These are phyloP conservation scores for Pteropus rufus DNA, from an alignment of 2,797 vertebrate genomes.

Conservation along the genomic window DNA sequence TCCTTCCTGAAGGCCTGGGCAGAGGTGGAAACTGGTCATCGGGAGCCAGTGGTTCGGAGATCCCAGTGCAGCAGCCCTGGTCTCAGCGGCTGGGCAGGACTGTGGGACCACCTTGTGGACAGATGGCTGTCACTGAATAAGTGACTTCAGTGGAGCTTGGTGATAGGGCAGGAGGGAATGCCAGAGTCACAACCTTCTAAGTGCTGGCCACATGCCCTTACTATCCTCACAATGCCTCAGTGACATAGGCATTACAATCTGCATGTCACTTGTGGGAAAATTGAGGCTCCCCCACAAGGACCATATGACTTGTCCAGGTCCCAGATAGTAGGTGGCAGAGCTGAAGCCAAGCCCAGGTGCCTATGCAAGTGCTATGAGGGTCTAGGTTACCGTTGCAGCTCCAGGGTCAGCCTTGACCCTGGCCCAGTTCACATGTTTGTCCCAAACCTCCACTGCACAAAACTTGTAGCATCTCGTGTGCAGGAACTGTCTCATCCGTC, in stretches of 20 bases:
- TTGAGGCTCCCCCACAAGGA: neutral
- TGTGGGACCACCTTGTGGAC: neutral
- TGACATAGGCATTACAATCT: no score
- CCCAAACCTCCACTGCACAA: neutral
- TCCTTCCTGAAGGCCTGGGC: neutral
- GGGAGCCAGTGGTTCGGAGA: neutral
- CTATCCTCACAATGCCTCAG: neutral
- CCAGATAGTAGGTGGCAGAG: neutral
- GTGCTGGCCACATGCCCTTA: no score
- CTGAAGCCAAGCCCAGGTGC: neutral
- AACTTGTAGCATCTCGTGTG: fast-evolving
- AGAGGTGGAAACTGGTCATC: neutral
- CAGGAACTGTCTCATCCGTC: neutral
- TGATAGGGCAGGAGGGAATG: fast-evolving
- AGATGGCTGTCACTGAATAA: neutral
- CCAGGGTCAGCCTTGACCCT: neutral
- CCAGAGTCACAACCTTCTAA: no score
- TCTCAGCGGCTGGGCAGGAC: no score
- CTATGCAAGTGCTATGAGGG: neutral
- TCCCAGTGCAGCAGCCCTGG: neutral
- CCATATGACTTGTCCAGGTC: neutral
- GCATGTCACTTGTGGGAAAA: neutral
- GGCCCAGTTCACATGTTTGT: neutral
- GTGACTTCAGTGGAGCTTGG: neutral
- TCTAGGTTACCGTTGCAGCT: neutral